Base-by-base conservation (phyloP, 2,797 vertebrate species). In the Nyctalus aviator region DNA sequence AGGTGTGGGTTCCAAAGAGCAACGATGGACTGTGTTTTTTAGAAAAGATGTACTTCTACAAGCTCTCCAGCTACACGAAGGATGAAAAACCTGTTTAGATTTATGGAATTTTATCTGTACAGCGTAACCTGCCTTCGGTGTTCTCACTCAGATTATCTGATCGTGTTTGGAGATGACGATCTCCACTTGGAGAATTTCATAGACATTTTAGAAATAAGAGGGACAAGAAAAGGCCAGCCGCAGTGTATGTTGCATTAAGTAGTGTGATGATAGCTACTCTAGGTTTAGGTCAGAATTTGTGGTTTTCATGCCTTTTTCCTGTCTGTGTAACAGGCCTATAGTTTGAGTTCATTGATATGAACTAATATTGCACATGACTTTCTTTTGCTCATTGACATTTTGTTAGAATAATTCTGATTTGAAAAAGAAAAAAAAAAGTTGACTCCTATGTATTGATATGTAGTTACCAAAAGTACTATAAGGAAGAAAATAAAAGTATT, bases 181-280 rank as follows among this genome's bases (percentile, higher is more conserved):
- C 92, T 75, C 77, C 81, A 32, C 35, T 44, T 62, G 46, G 90
- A 82, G 30, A 69, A 46, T 84, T 76, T 59, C 66, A 23, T 76
- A 20, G 50, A 18, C 57, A 35, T 95, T 95, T 96, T 85, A 87
- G 73, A 95, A 79, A 83, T 75, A 32, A 90, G 46, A 94, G 23
- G 30, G 27, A 35, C 32, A 30, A 23, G 77, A 68, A 76, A 90
- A 87, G 71, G 30, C 48, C 72, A 71, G 21, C 25, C 15, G 44
- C 23, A 8, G 23, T 59, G 50, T 90, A 13, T 66, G 84, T 84
- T 88, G 32, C 53, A 69, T 57, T 32, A 8, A 35, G 4, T 57
- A 18, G 23, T 27, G 1, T 81, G 35, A 6, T 71, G 7, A 17
- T 48, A 20, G 20, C 46, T 46, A 37, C 44, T 11, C 15, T 83